A percentile compares a stretch with the other conserved stretches of the same genome.
Evolutionary conservation across 2,113 vertebrate genomes (phyloP).

Genomic region (Geococcyx californianus): DNA sequence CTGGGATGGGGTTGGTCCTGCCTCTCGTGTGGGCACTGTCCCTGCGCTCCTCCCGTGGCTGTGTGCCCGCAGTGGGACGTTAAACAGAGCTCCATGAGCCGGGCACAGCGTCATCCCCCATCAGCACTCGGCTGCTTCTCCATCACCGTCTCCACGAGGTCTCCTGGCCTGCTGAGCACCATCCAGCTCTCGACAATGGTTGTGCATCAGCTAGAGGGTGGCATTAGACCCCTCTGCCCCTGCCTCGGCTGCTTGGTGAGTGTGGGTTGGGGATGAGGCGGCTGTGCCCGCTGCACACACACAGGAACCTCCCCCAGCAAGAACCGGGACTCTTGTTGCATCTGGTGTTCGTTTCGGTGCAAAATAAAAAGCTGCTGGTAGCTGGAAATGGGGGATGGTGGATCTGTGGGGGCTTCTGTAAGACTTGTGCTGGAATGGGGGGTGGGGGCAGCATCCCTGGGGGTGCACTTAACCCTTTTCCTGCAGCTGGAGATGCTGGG

Average conservation of each 20-base stretch:
- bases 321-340: not conserved
- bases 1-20: rapidly evolving
- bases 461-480: not conserved
- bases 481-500: not conserved
- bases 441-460: not conserved
- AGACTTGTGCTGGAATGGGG: not conserved
- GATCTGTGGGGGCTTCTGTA: not conserved
- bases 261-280: not conserved
- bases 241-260: rapidly evolving
- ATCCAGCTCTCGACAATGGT: not conserved
- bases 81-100: not conserved
- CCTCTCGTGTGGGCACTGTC: not conserved
- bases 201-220: not conserved
- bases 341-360: not conserved
- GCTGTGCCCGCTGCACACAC: rapidly evolving
- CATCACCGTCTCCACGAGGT: not conserved
- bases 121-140: not conserved
- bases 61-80: not conserved
- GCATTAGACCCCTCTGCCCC: not conserved
- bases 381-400: not conserved
- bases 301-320: not conserved
- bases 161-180: not conserved
- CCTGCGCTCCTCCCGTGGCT: not conserved
- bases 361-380: conserved; percentile 43
- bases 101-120: not conserved